Evolutionary conservation across 2,797 vertebrate species (phyloP), one percentile per base, ranked within the genome.

Genomic region (Pachyuromys duprasi): DNA sequence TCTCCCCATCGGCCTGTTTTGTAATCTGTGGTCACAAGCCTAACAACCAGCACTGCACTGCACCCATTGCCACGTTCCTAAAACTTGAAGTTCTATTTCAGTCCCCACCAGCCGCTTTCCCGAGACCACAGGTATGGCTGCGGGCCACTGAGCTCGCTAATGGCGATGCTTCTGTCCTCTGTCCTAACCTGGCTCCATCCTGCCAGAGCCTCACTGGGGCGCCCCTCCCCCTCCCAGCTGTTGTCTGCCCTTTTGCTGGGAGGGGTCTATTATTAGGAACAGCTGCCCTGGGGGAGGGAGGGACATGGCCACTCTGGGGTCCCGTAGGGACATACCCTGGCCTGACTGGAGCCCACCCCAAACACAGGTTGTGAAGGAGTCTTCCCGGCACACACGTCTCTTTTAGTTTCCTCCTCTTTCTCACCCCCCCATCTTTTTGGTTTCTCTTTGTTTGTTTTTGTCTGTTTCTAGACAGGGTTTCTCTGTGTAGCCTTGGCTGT

Each of bases 261-360:
- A 87, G 91, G 78, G 65, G 87, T 78, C 94, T 97, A 97, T 97
- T 97, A 96, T 98, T 98, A 98, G 97, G 49, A 96, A 70, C 97
- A 96, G 95, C 92, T 97, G 96, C 86, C 90, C 28, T 33, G 86
- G 86, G 76, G 76, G 72, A 93, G 76, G 76, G 72, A 93, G 72
- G 93, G 83, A 31, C 17, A 28, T 28, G 8, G 28, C 69, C 33
- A 92, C 33, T 63, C 53, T 82, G 36, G 60, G 88, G 91, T 94
- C 80, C 88, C 82, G 75, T 91, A 42, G 97, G 97, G 94, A 95
- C 97, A 96, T 13, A 0, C 33, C 74, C 8, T 0, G 3, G 13
- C 55, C 55, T 75, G 28, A 83, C 28, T 67, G 65, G 83, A 91
- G 86, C 89, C 91, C 79, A 79, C 76, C 90, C 74, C 28, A 93